A percentile compares a stretch with the other conserved stretches of the same genome.
Evolutionary conservation across 2,113 vertebrate species (phyloP).

Genomic region (Strix aluco): DNA sequence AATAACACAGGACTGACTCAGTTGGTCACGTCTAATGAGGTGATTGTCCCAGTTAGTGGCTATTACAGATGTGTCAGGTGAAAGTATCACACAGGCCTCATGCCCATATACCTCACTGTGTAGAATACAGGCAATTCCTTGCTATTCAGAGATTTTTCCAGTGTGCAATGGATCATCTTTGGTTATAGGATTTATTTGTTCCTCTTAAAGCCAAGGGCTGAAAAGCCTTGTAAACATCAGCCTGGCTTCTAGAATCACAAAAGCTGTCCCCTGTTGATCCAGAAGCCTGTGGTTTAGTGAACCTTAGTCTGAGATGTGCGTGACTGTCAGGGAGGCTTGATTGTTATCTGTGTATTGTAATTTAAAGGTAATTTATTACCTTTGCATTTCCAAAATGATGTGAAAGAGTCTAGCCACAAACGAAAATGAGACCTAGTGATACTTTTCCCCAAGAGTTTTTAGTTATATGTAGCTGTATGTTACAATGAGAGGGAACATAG

Average conservation of each 20-base stretch:
- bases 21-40: background rate
- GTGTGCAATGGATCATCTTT: background rate
- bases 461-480: background rate
- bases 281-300: background rate
- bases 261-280: background rate
- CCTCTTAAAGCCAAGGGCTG: background rate
- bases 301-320: background rate
- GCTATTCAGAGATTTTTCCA: slow-evolving; percentile 19
- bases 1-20: background rate
- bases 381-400: background rate
- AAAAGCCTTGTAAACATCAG: background rate
- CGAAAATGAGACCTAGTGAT: background rate
- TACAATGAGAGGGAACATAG: background rate
- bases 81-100: background rate
- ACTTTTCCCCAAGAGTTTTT: background rate
- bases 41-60: background rate
- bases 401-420: background rate
- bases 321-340: background rate
- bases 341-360: background rate
- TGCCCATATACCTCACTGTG: background rate
- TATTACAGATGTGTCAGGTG: background rate
- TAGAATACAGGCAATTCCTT: background rate
- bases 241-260: background rate
- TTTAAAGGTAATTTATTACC: background rate
- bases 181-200: background rate